Conservation (phyloP, 30 jellyfish, hydroid and myxozoan genomes). For the Catostylus mosaicus region DNA sequence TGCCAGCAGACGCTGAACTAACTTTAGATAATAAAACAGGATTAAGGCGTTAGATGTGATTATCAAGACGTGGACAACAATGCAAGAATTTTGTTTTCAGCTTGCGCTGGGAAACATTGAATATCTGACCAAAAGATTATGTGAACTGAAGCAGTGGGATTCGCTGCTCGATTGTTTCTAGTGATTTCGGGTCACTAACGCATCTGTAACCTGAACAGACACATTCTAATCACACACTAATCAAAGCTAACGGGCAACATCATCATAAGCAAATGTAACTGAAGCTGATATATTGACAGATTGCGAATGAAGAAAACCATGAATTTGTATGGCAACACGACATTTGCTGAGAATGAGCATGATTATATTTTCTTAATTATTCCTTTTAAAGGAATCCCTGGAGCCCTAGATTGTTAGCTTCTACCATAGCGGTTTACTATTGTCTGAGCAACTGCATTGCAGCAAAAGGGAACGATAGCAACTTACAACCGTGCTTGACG, state of each 20-base stretch:
- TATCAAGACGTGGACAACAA: constrained; percentile 60
- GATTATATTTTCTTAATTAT: too few species aligned
- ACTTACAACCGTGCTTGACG: too few species aligned
- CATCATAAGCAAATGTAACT: too few species aligned
- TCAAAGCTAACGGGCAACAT: constrained; percentile 25
- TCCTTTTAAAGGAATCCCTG: too few species aligned
- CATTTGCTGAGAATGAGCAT: too few species aligned
- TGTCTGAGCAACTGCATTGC: too few species aligned
- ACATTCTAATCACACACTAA: constrained; percentile 14
- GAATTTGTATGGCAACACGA: too few species aligned
- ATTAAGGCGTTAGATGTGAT: constrained; percentile 49
- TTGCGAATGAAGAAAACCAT: too few species aligned
- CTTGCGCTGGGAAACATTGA: constrained; percentile 62
- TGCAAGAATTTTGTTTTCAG: constrained; percentile 52
- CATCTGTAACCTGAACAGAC: constrained; percentile 40
- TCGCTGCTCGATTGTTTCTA: constrained; percentile 26
- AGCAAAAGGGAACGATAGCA: too few species aligned
- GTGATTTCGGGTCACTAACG: constrained; percentile 49
- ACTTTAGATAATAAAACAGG: constrained; percentile 65
- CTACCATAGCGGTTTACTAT: too few species aligned
- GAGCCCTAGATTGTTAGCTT: too few species aligned
- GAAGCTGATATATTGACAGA: too few species aligned
- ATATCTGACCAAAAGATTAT: constrained; percentile 68
- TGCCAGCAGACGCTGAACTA: constrained; percentile 62
- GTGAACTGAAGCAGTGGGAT: constrained; percentile 42